These are phyloP conservation scores for Eristalinus sepulchralis DNA, from an alignment of 2,888 invertebrate species.

Conservation along the genomic window DNA sequence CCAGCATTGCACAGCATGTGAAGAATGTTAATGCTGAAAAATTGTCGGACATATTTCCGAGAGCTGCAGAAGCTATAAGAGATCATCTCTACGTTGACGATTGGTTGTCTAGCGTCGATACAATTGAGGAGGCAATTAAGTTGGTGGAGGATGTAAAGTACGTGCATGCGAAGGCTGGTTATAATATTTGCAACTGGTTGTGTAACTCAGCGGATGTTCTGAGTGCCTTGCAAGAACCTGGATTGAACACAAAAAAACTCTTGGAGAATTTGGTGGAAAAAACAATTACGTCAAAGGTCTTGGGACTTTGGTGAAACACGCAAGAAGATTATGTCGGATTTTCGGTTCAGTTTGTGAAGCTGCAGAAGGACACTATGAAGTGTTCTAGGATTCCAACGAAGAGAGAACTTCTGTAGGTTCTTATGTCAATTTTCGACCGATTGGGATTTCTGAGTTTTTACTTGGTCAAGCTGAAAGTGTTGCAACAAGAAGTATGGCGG, in stretches of 20 bases:
- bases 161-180: conserved; percentile 10
- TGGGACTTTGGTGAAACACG: conserved; percentile 14
- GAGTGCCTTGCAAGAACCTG: too few species aligned
- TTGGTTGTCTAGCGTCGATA: conserved; percentile 71
- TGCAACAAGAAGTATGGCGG: not conserved
- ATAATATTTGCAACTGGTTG: conserved; percentile 64
- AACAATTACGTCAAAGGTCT: not conserved
- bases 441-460: not conserved
- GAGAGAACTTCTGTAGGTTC: not conserved
- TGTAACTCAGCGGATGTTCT: conserved; percentile 49
- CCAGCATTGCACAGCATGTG: conserved; percentile 59
- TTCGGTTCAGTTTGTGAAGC: not conserved
- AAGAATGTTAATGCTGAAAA: conserved; percentile 72
- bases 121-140: conserved; percentile 45
- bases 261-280: too few species aligned
- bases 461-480: not conserved
- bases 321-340: not conserved
- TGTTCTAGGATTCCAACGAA: not conserved
- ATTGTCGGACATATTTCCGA: conserved; percentile 57
- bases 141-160: not conserved
- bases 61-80: conserved; percentile 62
- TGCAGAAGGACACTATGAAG: not conserved
- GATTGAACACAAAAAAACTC: too few species aligned
- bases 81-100: conserved; percentile 73
- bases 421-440: not conserved